Evolutionary conservation across 1,140 invertebrate genomes (phyloP), one percentile per base, ranked within the genome.

Genomic region (Nasonia giraulti): DNA sequence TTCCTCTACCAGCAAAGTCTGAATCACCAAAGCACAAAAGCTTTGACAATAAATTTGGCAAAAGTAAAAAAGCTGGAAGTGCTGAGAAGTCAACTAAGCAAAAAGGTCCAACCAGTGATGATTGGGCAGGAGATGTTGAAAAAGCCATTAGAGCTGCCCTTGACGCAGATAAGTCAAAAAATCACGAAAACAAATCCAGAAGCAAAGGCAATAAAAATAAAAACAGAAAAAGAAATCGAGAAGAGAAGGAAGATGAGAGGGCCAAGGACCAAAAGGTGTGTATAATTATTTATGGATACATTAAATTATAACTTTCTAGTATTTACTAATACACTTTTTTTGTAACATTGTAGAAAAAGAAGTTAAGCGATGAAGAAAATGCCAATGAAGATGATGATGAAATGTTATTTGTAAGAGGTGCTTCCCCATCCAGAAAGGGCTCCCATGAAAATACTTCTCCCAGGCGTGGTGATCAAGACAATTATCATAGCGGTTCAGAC

Each of bases 361-460:
- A 90, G 81, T 69, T 90, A 20, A 92, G 92, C 83, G 93, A 89
- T 77, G 92, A 91, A 4, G 94, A 93, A 86, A 94, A 94, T 44
- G 93, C 94, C 78, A 95, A 95, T 86, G 94, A 96, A 77, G 95
- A 96, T 90, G 96, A 97, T 88, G 96, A 95, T 87, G 96, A 97
- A 89, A 96, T 96, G 95, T 92, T 97, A 88, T 96, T 96, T 90
- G 94, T 97, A 8, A 93, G 96, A 68, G 96, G 96, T 76, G 96
- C 96, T 50, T 94, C 94, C n/a, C 94, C 94, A 12, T 85, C 91
- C 8, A 91, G 90, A 23, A 92, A 91, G 86, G 90, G 90, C 23
- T 84, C 88, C 1, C 90, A 90, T 55, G 91, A 92, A 77, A 91
- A 90, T 44, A 90, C 62, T 82, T 88, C 91, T n/a, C 87, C 90